Base-by-base conservation (phyloP, 2,888 invertebrate species). In the Eupithecia pulchellata region DNA sequence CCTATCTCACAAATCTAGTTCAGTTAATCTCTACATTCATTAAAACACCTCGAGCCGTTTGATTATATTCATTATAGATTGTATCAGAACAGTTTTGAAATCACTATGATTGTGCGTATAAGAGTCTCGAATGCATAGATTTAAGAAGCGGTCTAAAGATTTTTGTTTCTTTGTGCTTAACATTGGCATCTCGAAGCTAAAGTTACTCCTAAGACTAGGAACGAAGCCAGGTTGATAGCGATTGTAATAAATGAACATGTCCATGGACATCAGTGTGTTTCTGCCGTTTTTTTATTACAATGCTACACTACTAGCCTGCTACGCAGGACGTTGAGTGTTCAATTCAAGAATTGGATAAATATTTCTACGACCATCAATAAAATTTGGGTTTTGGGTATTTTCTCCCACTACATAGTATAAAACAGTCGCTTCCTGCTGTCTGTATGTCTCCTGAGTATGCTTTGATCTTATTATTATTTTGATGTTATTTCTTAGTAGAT, bases 61-160 rank as follows among this genome's bases (percentile, higher is more conserved):
- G 63, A 74, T 69, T 72, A 52, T 70, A 75, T 67, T 75, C 64
- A 72, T 70, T 74, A 72, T 20, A 36, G 76, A 77, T 77, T 62
- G 39, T 75, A 75, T 77, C 75, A 55, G 29, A 30, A 25, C 27
- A 25, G 68, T 76, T 72, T 64, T 67, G 75, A 70, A 76, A 73
- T 73, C 67, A 66, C 71, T 69, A 63, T 68, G 71, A 64, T 74
- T 52, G 58, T n/a, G 71, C 68, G 58, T 34, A 11, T 32, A 57
- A 52, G 52, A 25, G n/a, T 20, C 47, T 47, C 47, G 47, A 20
- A n/a, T 47, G 8, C 47, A 9, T 47, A 47, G 14, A 20, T 47
- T 20, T n/a, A 47, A 2, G 42, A n/a, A 42, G n/a, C 42, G 6
- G 42, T 20, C 9, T 47, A n/a, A 20, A 2, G 1, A 20, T 47